Evolutionary conservation across 35 echinoderm and acorn worm genomes (phyloP), one percentile per base, ranked within the genome.

Genomic region (Hemicentrotus pulcherrimus): DNA sequence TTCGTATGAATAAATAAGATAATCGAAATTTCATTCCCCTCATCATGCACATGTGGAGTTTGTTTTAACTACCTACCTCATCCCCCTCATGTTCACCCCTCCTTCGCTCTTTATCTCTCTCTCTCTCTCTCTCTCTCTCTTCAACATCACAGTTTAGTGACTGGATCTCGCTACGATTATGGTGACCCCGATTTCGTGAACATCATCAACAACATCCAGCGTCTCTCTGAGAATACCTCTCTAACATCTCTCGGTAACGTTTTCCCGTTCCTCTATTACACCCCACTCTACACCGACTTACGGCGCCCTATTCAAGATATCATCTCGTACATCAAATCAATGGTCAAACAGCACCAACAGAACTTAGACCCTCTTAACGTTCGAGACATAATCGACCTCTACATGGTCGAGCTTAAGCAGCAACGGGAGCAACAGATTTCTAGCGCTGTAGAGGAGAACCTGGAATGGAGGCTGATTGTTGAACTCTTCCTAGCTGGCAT

Each of bases 351-450:
- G 35, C 95, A 96, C 32, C 92, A 88, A 24, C 18, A 46, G 10
- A 94, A 41, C 15, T 94, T 94, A 35, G 92, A 94, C 92, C 60
- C 32, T 19, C n/a, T 71, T 11, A 48, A 96, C 5, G 31, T 96
- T 24, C 31, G 46, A 22, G 95, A 96, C 32, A 86, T 94, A 4
- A 96, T 96, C 47, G 95, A 96, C 47, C 91, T 96, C 18, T 96
- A 86, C 91, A 65, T 96, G 19, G 24, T 19, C 8, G 95, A 96
- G 45, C 24, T 94, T 19, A 32, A 88, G 16, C 41, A 94, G 31
- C 87, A 89, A 46, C 87, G 45, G 32, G 16, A 32, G 32, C 45
- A 46, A 14, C 5, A 24, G 5, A 28, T 41, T 24, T 3, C 31
- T 5, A 1, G 13, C 22, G 87, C 9, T 32, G 31, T 89, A 3